Evolutionary conservation across 2,113 vertebrate genomes (phyloP).

Genomic region (Grus americana): DNA sequence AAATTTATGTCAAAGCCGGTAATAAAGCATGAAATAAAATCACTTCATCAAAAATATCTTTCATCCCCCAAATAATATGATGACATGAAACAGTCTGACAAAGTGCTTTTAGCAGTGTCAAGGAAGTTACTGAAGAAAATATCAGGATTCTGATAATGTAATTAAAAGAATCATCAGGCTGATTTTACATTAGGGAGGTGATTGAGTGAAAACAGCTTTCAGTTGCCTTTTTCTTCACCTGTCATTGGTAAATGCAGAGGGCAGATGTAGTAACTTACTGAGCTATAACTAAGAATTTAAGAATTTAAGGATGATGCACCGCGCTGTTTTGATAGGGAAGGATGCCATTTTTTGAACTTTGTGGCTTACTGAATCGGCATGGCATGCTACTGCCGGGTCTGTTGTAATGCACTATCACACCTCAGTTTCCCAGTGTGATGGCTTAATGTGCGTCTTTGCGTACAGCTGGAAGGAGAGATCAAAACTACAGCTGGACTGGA

Average conservation of each 20-base stretch:
- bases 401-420: not conserved
- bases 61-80: not conserved
- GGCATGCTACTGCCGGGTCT: not conserved
- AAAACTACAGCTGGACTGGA: not conserved
- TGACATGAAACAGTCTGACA: not conserved
- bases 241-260: not conserved
- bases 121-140: not conserved
- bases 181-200: not conserved
- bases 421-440: not conserved
- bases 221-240: not conserved
- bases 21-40: slow-evolving; percentile 57
- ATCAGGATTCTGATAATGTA: not conserved
- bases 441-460: not conserved
- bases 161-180: not conserved
- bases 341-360: not conserved
- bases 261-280: not conserved
- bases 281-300: not conserved
- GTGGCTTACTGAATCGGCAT: not conserved
- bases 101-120: not conserved
- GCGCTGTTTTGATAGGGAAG: not conserved
- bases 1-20: slow-evolving; percentile 53
- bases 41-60: not conserved
- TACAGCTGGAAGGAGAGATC: not conserved
- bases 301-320: not conserved
- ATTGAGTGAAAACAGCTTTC: not conserved